phyloP scores from a whole-genome alignment of 2,113 vertebrate species.

The Mirza zaza region DNA sequence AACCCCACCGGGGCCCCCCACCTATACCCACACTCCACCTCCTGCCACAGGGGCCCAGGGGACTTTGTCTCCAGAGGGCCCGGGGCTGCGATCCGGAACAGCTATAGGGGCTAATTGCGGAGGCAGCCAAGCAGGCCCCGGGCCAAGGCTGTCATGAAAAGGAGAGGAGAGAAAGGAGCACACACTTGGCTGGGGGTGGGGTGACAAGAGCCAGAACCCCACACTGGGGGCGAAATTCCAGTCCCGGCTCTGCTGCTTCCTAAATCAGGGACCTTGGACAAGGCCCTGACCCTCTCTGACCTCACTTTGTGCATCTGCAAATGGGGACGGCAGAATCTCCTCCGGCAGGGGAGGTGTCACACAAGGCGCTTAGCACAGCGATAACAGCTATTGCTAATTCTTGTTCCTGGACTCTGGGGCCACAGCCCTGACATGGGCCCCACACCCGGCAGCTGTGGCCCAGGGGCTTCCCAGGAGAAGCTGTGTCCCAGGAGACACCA shows the following conservation, averaged over 20 bases:
- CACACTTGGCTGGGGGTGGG: background rate
- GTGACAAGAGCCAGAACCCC: slow-evolving; percentile 1
- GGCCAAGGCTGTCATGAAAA: slow-evolving; percentile 72
- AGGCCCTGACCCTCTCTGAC: background rate
- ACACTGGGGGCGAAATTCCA: background rate
- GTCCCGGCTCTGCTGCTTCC: background rate
- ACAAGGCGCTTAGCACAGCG: rapidly evolving
- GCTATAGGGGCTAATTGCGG: slow-evolving; percentile 70
- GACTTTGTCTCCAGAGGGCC: slow-evolving; percentile 69
- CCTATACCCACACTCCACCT: background rate
- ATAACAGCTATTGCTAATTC: background rate
- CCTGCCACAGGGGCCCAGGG: slow-evolving; percentile 48
- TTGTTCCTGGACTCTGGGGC: background rate
- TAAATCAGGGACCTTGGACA: background rate
- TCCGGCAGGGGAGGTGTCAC: background rate
- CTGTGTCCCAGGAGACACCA: background rate
- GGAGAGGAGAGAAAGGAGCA: slow-evolving; percentile 51
- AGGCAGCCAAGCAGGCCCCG: slow-evolving; percentile 64
- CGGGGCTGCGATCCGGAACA: slow-evolving; percentile 68
- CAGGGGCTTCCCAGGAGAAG: background rate
- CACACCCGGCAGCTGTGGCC: background rate
- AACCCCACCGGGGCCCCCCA: background rate
- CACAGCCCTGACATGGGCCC: background rate
- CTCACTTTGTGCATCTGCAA: slow-evolving; percentile 41
- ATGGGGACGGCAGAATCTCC: background rate